Base-by-base conservation (phyloP, 2,888 invertebrate species). In the Apoda limacodes region DNA sequence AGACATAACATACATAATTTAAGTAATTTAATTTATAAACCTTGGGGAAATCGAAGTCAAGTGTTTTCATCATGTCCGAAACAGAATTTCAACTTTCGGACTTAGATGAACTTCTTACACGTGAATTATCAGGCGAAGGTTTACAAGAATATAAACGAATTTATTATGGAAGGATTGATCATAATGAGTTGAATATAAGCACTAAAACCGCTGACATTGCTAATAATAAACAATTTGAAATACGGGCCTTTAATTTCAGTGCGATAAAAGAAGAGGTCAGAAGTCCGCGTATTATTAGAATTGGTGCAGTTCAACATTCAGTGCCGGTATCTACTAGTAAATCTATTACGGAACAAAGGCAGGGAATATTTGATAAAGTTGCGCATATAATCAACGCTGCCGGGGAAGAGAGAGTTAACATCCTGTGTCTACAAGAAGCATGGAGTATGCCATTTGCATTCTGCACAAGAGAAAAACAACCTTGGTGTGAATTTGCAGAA, bases 361-460 rank as follows among this genome's bases (percentile, higher is more conserved):
- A 86, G 35, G 92, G 90, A 4, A 84, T 98, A 40, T 88, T 89
- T 64, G 71, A 86, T 31, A 87, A 94, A 61, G 86, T 96, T 9
- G 69, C 74, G 22, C 80, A 81, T 27, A 88, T 95, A n/a, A 85
- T 95, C 13, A 83, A 87, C 31, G 82, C 87, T 6, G 98, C 98
- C 2, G 90, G 88, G 1, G 58, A 63, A 14, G 89, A 88, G 50
- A 87, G 87, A 2, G 95, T 94, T 19, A 98, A 99, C 61, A 80
- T 99, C 13, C 58, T 98, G 28, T 97, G 98, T 57, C 85, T 98
- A 37, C 98, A 99, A 74, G 99, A 99, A 78, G 93, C 96, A 2
- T 99, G 98, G 98, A 89, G 89, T 25, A 98, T 98, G 98, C 99
- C 99, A 1, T 99, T 99, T 80, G 95, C 92, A 0, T 98, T 99